Evolutionary conservation across 2,797 vertebrate species (phyloP).

Genomic region (Cheirogaleus major): DNA sequence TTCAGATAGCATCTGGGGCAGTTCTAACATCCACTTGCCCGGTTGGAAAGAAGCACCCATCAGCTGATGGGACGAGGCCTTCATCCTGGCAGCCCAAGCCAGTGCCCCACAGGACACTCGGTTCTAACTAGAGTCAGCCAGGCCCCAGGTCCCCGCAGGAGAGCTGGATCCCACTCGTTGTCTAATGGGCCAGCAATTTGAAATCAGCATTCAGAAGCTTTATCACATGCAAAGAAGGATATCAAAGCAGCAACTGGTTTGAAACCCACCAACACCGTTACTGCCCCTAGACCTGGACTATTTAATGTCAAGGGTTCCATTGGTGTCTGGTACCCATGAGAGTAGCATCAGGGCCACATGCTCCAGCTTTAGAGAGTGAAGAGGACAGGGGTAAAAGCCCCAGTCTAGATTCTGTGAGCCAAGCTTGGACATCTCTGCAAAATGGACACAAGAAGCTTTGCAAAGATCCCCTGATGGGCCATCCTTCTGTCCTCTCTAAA

Average conservation of each 20-base stretch:
- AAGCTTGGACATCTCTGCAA: not conserved
- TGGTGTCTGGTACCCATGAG: not conserved
- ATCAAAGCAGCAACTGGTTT: not conserved
- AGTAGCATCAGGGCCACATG: not conserved
- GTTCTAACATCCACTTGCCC: conserved; percentile 7
- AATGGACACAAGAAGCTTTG: not conserved
- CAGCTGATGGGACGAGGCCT: not conserved
- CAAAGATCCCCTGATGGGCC: not conserved
- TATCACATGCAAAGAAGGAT: not conserved
- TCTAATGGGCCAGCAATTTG: not conserved
- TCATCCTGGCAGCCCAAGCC: not conserved
- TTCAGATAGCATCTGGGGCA: conserved; percentile 33
- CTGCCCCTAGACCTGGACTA: not conserved
- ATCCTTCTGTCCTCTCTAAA: not conserved
- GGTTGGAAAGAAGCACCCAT: not conserved
- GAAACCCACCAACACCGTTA: not conserved
- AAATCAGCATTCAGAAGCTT: not conserved
- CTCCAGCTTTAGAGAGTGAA: not conserved
- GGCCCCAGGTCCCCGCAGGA: not conserved
- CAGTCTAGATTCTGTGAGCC: not conserved
- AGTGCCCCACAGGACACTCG: not conserved
- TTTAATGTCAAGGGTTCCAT: not conserved
- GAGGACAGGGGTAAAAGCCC: not conserved
- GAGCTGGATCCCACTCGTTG: not conserved
- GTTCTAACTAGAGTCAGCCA: not conserved